phyloP scores from a whole-genome alignment of 2,888 invertebrate species.

The Lepidochrysops patricia region DNA sequence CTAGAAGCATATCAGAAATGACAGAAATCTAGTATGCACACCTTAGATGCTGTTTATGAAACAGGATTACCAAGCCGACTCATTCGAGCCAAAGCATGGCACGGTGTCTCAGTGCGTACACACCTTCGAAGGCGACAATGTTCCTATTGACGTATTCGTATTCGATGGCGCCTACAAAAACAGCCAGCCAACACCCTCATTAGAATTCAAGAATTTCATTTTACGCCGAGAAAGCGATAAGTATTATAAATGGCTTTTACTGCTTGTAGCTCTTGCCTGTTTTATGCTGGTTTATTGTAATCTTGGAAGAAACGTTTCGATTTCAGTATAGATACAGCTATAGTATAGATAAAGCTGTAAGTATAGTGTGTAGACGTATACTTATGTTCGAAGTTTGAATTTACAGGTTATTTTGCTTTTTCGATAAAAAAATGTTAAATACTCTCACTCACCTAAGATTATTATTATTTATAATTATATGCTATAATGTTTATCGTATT shows the following conservation, averaged over 20 bases:
- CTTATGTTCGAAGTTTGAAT: no score
- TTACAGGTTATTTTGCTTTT: no score
- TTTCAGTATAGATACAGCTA: background rate
- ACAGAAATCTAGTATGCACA: no score
- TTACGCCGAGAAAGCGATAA: conserved; percentile 25
- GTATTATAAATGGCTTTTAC: conserved; percentile 22
- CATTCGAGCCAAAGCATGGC: background rate
- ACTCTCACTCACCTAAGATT: no score
- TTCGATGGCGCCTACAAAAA: conserved; percentile 23
- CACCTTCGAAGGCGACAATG: background rate
- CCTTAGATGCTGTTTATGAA: no score
- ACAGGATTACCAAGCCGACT: no score
- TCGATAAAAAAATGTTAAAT: no score
- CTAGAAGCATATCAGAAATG: no score
- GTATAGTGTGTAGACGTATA: no score
- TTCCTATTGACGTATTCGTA: conserved; percentile 17
- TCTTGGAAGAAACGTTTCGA: background rate
- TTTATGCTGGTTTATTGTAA: conserved; percentile 16
- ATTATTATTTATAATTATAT: no score
- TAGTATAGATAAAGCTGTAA: no score
- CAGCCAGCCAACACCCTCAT: conserved; percentile 17
- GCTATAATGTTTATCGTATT: no score
- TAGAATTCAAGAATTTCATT: conserved; percentile 26
- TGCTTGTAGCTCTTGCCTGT: conserved; percentile 21
- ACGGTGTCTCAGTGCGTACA: background rate